Base-by-base conservation (phyloP, 2,888 invertebrate species). In the Tuberolachnus salignus region DNA sequence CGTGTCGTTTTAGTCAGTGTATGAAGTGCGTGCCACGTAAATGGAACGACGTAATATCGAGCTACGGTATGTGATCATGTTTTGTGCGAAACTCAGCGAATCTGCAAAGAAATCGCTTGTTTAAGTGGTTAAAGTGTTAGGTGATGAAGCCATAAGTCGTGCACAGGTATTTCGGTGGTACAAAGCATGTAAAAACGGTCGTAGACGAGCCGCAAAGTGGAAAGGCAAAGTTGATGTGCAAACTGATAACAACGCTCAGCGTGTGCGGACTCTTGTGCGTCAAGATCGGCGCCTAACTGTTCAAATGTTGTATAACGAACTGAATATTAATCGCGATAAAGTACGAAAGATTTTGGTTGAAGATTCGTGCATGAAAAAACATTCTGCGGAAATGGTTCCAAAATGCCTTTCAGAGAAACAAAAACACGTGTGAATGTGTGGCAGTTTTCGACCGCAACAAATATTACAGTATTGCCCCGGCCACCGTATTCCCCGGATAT, bases 401-500 rank as follows among this genome's bases (percentile, higher is more conserved):
- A 34, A 34, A 34, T 34, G 6, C 34, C 6, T 34, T 46, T 46
- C 11, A 10, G 10, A 46, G 1, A 10, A 13, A 46, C 46, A 46
- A 46, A 46, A 46, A 46, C 46, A 46, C 10, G 46, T 46, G 10
- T 8, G 13, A 46, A 46, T 59, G 61, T 59, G 21, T 80, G 46
- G 21, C 66, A 82, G 75, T 81, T 80, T 80, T 81, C 81, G 78
- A 67, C 67, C 59, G 70, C 55, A 34, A 71, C 70, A 70, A 73
- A 80, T 19, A 75, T 80, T n/a, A 11, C 67, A 49, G 26, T 70
- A 63, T 64, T 69, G 23, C 64, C 19, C 14, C 78, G 70, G 46
- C 42, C 78, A 23, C 71, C 81, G 66, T 81, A 81, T 81, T 81
- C 80, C n/a, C n/a, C n/a, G n/a, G n/a, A n/a, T n/a, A n/a, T n/a